Conservation (phyloP, 2,888 invertebrate genomes). For the Aleiodes testaceus region DNA sequence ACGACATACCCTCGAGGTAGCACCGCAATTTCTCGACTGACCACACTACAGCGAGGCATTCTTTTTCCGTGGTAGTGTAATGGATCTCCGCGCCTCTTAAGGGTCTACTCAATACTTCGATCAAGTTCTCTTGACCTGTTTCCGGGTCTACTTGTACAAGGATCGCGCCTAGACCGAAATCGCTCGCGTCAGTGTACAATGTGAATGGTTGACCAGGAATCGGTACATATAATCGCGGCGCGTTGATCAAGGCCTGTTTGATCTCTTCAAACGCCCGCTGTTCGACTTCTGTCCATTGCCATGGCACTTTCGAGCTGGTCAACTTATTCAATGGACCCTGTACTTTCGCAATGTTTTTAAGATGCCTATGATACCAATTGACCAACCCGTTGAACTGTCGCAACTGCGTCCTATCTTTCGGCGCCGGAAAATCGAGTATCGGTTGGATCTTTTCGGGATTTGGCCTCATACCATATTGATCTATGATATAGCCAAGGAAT, state of each 20-base stretch:
- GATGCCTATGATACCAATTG: slow-evolving; percentile 4
- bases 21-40: too few species aligned
- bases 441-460: slow-evolving; percentile 33
- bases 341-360: slow-evolving; percentile 15
- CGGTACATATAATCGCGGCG: slow-evolving; percentile 33
- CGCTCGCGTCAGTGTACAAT: slow-evolving; percentile 35
- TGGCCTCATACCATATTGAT: slow-evolving; percentile 41
- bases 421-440: not conserved
- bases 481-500: slow-evolving; percentile 42
- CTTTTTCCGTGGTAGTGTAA: too few species aligned
- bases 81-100: slow-evolving; percentile 40
- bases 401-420: too few species aligned
- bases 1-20: slow-evolving; percentile 2
- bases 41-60: too few species aligned
- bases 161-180: slow-evolving; percentile 48
- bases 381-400: slow-evolving; percentile 29
- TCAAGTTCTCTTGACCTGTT: slow-evolving; percentile 37
- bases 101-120: slow-evolving; percentile 45
- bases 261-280: slow-evolving; percentile 1
- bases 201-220: slow-evolving; percentile 17
- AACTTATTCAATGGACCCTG: slow-evolving; percentile 34
- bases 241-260: not conserved
- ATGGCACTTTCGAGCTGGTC: slow-evolving; percentile 34
- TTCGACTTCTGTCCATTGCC: slow-evolving; percentile 29
- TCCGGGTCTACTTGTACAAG: slow-evolving; percentile 41